Conservation (phyloP, 1,140 invertebrate species). For the Drosophila prosaltans region DNA sequence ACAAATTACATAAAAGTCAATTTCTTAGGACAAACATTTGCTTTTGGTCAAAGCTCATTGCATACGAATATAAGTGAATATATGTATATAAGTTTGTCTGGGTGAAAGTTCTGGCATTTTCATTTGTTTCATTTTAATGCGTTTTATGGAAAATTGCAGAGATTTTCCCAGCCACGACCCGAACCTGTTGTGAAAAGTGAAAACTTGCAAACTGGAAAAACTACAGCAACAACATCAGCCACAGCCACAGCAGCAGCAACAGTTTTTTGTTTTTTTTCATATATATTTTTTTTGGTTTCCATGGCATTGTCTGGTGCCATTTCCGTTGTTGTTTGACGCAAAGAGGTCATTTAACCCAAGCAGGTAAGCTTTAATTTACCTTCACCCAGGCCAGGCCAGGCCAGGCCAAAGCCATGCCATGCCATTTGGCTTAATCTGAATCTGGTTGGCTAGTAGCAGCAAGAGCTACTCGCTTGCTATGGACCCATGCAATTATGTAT, state of each 20-base stretch:
- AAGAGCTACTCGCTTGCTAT: neutral
- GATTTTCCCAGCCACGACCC: conserved; percentile 35
- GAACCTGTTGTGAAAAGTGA: conserved; percentile 76
- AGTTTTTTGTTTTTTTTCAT: neutral
- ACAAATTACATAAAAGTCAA: conserved; percentile 64
- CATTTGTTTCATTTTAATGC: conserved; percentile 22
- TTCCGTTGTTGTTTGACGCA: conserved; percentile 54
- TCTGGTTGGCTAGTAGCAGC: conserved; percentile 5
- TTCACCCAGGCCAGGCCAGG: conserved; percentile 30
- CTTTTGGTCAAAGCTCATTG: conserved; percentile 59
- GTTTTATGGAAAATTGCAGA: conserved; percentile 60
- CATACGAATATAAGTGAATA: conserved; percentile 32
- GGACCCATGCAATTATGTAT: conserved; percentile 61
- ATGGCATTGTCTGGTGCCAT: conserved; percentile 48
- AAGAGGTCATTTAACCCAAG: conserved; percentile 67
- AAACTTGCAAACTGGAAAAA: conserved; percentile 78
- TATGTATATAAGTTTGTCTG: conserved; percentile 19
- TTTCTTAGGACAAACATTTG: conserved; percentile 49
- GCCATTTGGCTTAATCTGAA: conserved; percentile 29
- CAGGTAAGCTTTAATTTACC: conserved; percentile 51
- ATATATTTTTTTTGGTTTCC: conserved; percentile 15
- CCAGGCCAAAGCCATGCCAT: conserved; percentile 10
- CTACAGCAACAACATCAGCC: conserved; percentile 30
- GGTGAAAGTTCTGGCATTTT: conserved; percentile 67
- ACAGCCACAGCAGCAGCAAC: neutral